Percentiles rank a stretch among this genome's conserved stretches.
These are phyloP conservation scores for Gymnogyps californianus DNA, from an alignment of 2,113 vertebrate genomes.

Conservation along the genomic window DNA sequence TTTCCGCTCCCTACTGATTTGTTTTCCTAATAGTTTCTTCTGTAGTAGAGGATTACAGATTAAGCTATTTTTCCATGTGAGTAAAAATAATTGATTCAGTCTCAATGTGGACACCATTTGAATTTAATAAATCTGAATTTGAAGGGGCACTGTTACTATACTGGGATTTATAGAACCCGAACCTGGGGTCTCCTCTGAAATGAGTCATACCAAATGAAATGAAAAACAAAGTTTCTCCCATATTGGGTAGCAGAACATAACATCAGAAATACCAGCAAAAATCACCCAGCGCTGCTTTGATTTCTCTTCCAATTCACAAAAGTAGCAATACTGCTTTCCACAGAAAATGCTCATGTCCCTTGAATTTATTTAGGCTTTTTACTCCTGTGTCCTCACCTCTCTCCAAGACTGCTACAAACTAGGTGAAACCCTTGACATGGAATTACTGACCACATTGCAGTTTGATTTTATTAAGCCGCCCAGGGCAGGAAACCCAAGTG, in stretches of 20 bases:
- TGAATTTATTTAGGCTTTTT: background rate
- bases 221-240: background rate
- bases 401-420: background rate
- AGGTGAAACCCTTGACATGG: background rate
- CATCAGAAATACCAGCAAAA: background rate
- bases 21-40: background rate
- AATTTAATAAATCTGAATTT: background rate
- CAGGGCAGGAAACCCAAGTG: background rate
- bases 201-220: background rate
- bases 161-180: background rate
- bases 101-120: background rate
- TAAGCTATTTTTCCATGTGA: background rate
- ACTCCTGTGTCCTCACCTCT: accelerated
- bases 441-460: background rate
- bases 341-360: background rate
- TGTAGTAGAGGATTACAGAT: background rate
- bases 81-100: background rate
- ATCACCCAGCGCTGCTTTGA: background rate
- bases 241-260: background rate
- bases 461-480: background rate
- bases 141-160: background rate
- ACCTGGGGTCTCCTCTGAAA: background rate
- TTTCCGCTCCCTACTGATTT: background rate
- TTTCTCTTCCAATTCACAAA: background rate
- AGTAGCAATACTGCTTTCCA: background rate